A percentile compares a stretch with the other conserved stretches of the same genome.
Evolutionary conservation across 64 coral and sea anemone genomes (phyloP).

Genomic region (Platygyra sinensis): DNA sequence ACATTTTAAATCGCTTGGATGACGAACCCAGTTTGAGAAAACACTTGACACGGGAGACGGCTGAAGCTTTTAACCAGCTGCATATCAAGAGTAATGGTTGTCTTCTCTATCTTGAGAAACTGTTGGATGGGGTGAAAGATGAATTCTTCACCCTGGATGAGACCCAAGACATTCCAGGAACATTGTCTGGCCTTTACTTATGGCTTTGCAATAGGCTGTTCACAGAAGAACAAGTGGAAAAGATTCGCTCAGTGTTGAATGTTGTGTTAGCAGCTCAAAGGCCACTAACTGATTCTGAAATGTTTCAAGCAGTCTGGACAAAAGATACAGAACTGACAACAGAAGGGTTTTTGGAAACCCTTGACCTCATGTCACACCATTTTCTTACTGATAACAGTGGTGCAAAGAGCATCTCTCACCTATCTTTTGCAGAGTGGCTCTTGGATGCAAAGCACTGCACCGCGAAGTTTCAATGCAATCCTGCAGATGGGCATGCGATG

Average conservation of each 20-base stretch:
- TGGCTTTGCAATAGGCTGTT: slow-evolving; percentile 94
- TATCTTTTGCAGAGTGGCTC: slow-evolving; percentile 97
- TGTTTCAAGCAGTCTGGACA: slow-evolving; percentile 87
- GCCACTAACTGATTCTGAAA: slow-evolving; percentile 71
- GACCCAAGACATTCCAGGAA: slow-evolving; percentile 88
- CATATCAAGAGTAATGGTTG: slow-evolving; percentile 99
- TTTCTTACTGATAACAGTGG: slow-evolving; percentile 51
- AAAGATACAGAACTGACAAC: slow-evolving; percentile 60
- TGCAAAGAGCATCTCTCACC: slow-evolving; percentile 82
- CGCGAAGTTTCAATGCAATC: slow-evolving; percentile 80
- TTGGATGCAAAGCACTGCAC: slow-evolving; percentile 97
- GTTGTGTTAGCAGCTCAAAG: slow-evolving; percentile 90
- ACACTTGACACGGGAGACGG: slow-evolving; percentile 88
- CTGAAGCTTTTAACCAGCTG: slow-evolving; percentile 95
- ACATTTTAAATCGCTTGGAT: slow-evolving; percentile 94
- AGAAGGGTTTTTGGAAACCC: slow-evolving; percentile 58
- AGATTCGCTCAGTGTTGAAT: slow-evolving; percentile 74
- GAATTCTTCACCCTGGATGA: slow-evolving; percentile 89
- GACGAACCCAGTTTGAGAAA: slow-evolving; percentile 77
- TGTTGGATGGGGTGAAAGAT: slow-evolving; percentile 83
- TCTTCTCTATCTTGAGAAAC: slow-evolving; percentile 94
- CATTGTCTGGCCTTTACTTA: slow-evolving; percentile 88
- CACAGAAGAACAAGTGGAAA: slow-evolving; percentile 81
- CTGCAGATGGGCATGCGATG: slow-evolving; percentile 94
- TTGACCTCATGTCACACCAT: slow-evolving; percentile 76